Percentiles rank a stretch among this genome's conserved stretches.
Evolutionary conservation across 2,797 vertebrate species (phyloP).

Genomic region (Urocyon cinereoargenteus): DNA sequence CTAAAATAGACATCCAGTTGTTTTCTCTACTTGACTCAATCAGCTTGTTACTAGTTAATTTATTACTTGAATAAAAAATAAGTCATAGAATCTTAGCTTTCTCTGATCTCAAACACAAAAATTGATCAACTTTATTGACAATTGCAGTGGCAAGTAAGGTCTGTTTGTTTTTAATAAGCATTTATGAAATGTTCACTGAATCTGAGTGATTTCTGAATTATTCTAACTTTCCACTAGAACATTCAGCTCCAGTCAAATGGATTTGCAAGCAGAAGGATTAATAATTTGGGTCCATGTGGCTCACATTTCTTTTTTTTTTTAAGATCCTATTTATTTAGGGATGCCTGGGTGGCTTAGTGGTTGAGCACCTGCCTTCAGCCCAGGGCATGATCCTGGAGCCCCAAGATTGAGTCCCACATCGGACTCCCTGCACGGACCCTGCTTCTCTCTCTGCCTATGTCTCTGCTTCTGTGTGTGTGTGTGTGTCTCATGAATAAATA

Average conservation of each 20-base stretch:
- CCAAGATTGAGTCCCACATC: too few species aligned
- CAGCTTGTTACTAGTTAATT: not conserved
- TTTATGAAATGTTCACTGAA: not conserved
- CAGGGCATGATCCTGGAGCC: too few species aligned
- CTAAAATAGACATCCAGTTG: not conserved
- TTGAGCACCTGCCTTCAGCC: too few species aligned
- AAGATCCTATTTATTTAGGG: too few species aligned
- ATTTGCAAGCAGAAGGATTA: not conserved
- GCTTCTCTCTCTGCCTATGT: too few species aligned
- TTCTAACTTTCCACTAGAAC: not conserved
- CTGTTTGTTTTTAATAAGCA: not conserved
- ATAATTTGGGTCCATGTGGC: not conserved
- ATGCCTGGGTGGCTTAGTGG: too few species aligned
- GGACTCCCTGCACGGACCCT: too few species aligned
- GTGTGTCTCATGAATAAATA: too few species aligned
- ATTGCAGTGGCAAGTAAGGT: not conserved
- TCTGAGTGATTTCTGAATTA: not conserved
- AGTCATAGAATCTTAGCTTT: not conserved
- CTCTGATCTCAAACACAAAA: not conserved
- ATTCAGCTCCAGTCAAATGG: not conserved
- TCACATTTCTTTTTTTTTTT: not conserved
- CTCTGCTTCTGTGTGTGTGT: too few species aligned
- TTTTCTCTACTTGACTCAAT: not conserved
- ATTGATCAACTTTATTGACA: not conserved
- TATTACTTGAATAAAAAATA: conserved; percentile 32